These are phyloP conservation scores for Simalia tracyae DNA, from an alignment of 2,797 vertebrate species.

Conservation along the genomic window DNA sequence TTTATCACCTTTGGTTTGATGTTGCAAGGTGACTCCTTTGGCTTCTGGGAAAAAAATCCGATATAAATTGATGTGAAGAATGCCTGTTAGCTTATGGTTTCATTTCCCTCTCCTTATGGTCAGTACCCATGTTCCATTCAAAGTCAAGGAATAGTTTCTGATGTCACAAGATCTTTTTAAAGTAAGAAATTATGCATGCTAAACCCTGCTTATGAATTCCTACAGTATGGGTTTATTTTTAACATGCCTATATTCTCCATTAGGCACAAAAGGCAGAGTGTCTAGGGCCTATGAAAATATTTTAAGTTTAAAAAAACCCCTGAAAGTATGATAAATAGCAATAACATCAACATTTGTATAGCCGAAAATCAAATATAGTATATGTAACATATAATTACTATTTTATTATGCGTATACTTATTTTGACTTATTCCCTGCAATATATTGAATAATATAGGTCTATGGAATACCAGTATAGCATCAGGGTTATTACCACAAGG, in stretches of 20 bases:
- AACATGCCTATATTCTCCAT: neutral
- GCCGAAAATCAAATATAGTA: neutral
- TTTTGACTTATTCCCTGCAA: neutral
- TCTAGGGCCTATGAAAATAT: neutral
- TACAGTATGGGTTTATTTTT: neutral
- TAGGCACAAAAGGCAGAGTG: neutral
- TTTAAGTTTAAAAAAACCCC: neutral
- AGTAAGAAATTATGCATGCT: neutral
- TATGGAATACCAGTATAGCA: neutral
- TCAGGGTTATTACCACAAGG: neutral
- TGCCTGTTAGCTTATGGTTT: neutral
- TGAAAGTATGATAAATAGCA: neutral
- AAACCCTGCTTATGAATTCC: neutral
- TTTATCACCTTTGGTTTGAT: neutral
- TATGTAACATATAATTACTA: neutral
- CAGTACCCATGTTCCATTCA: neutral
- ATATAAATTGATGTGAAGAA: too few species aligned
- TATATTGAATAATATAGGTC: neutral
- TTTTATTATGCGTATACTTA: neutral
- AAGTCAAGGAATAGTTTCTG: neutral
- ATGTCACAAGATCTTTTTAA: neutral
- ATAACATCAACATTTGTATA: neutral
- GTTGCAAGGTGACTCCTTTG: neutral
- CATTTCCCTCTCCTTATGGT: neutral
- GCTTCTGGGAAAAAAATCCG: neutral